Evolutionary conservation across 2,888 invertebrate species (phyloP).

Genomic region (Hecatera dysodea): DNA sequence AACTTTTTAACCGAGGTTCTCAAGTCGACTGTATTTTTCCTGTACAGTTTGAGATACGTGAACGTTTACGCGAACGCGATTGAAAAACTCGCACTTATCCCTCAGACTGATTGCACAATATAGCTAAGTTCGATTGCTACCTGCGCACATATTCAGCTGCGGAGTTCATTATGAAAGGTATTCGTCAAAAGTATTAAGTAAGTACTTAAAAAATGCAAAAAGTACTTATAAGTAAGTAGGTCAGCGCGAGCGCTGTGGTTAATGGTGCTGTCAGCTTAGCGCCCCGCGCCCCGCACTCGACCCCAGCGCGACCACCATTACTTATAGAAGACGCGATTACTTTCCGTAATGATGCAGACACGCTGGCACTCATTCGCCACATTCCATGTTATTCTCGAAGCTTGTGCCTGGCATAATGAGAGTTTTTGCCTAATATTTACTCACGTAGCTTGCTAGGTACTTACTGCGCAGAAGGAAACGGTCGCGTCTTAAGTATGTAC

Average conservation of each 20-base stretch:
- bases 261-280: constrained; percentile 21
- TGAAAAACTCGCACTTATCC: no score
- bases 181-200: neutral
- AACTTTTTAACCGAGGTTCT: no score
- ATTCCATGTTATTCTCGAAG: constrained; percentile 20
- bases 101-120: no score
- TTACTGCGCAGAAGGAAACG: constrained; percentile 17
- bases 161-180: no score
- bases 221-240: constrained; percentile 6
- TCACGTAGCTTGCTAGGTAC: neutral
- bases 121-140: no score
- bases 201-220: constrained; percentile 13
- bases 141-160: no score
- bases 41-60: no score
- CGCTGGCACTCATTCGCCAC: neutral
- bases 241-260: neutral
- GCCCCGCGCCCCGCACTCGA: neutral
- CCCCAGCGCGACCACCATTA: constrained; percentile 19
- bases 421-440: constrained; percentile 1
- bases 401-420: constrained; percentile 12
- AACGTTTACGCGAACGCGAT: no score
- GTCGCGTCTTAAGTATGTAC: neutral
- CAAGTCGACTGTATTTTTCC: no score
- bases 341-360: constrained; percentile 11
- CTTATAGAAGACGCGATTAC: constrained; percentile 13